Evolutionary conservation across 2,113 vertebrate genomes (phyloP).

Genomic region (Haemorhous mexicanus): DNA sequence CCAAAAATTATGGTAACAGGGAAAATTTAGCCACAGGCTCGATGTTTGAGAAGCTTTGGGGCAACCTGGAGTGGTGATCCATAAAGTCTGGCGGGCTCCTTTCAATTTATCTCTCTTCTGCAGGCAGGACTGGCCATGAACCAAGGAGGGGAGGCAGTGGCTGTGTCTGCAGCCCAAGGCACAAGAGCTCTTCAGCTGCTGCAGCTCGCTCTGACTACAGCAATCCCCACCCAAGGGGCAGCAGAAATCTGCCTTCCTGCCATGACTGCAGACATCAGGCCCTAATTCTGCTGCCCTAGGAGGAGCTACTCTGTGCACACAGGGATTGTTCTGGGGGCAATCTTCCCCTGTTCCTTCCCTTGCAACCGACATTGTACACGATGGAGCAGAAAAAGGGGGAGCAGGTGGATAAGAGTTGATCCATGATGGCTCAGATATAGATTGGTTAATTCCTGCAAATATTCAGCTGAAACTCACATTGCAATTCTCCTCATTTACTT

Average conservation of each 20-base stretch:
- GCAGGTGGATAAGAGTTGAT: background rate
- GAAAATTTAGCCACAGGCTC: background rate
- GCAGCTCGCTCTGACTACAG: background rate
- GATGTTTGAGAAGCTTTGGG: background rate
- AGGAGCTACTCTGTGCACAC: background rate
- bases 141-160: background rate
- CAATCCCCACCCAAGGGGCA: background rate
- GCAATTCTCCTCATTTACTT: background rate
- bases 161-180: background rate
- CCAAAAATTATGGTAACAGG: background rate
- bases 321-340: background rate
- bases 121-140: background rate
- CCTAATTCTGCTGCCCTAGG: fast-evolving
- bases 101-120: background rate
- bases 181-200: background rate
- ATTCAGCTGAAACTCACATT: background rate
- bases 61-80: background rate
- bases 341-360: background rate
- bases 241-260: background rate
- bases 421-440: background rate
- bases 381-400: background rate
- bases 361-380: background rate
- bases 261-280: background rate
- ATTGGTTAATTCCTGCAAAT: background rate
- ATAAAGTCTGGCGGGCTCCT: background rate